Evolutionary conservation across 1,140 invertebrate genomes (phyloP).

Genomic region (Steinernema khuongi): DNA sequence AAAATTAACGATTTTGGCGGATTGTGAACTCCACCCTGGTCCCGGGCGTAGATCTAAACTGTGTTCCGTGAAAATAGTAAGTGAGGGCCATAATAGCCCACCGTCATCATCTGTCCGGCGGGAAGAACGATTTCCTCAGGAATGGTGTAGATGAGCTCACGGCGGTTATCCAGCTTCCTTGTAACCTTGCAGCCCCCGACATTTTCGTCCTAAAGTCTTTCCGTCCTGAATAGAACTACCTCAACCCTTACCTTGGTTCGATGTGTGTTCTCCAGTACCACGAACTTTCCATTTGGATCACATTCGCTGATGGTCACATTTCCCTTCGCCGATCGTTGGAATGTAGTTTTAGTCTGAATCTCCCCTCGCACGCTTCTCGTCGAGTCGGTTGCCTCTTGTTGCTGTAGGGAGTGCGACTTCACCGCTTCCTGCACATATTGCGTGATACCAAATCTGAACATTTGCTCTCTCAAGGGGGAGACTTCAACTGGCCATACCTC

Average conservation of each 20-base stretch:
- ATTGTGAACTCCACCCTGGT: slow-evolving; percentile 21
- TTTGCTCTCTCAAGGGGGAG: not conserved
- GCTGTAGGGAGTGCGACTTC: slow-evolving; percentile 20
- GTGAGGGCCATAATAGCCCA: not conserved
- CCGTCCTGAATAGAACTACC: not conserved
- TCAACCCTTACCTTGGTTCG: not conserved
- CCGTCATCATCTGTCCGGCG: slow-evolving; percentile 26
- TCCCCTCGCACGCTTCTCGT: slow-evolving; percentile 57
- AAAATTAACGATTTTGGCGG: slow-evolving; percentile 25
- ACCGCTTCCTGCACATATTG: slow-evolving; percentile 23
- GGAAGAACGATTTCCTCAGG: slow-evolving; percentile 23
- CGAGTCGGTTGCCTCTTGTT: slow-evolving; percentile 20
- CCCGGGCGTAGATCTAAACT: slow-evolving; percentile 28
- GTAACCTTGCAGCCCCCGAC: slow-evolving; percentile 30
- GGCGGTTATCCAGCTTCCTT: slow-evolving; percentile 30
- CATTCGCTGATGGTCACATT: slow-evolving; percentile 60
- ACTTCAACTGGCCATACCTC: slow-evolving; percentile 61
- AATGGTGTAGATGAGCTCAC: slow-evolving; percentile 30
- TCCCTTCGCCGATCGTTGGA: slow-evolving; percentile 60
- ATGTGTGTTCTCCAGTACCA: slow-evolving; percentile 59
- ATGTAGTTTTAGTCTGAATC: slow-evolving; percentile 61
- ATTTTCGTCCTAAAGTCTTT: slow-evolving; percentile 25
- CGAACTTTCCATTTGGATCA: slow-evolving; percentile 60
- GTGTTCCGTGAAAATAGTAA: not conserved
- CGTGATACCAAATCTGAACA: slow-evolving; percentile 13